These are phyloP conservation scores for Drosophila quinaria DNA, from an alignment of 2,888 invertebrate species.

Conservation along the genomic window DNA sequence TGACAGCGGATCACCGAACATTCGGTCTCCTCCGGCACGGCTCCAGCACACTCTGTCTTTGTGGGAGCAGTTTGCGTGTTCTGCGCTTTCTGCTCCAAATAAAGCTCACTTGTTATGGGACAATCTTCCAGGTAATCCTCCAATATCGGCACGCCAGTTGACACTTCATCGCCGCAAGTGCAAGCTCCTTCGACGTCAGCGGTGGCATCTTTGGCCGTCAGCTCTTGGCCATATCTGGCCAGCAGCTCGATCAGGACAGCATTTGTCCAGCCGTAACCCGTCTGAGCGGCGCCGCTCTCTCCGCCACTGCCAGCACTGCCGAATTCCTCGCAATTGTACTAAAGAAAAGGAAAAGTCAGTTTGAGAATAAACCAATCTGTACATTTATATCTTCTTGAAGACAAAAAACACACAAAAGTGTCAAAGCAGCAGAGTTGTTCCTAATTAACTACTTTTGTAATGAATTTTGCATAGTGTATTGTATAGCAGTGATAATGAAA, in stretches of 20 bases:
- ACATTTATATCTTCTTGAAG: neutral
- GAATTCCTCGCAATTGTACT: constrained; percentile 88
- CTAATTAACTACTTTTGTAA: too few relatives aligned
- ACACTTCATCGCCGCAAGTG: neutral
- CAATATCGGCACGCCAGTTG: neutral
- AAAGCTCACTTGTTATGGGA: constrained; percentile 37
- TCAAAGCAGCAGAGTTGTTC: too few relatives aligned
- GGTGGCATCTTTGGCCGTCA: constrained; percentile 33
- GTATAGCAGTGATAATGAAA: too few relatives aligned
- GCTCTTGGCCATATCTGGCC: constrained; percentile 88
- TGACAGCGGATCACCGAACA: constrained; percentile 8
- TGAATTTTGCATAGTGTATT: too few relatives aligned
- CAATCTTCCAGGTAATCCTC: constrained; percentile 16
- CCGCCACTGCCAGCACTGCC: constrained; percentile 92
- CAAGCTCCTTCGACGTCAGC: neutral
- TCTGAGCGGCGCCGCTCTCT: constrained; percentile 93
- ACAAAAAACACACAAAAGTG: too few relatives aligned
- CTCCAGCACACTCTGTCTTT: neutral
- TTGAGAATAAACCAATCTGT: neutral
- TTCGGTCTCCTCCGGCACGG: neutral
- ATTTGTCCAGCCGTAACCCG: constrained; percentile 97
- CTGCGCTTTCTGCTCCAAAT: constrained; percentile 8
- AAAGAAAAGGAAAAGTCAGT: constrained; percentile 1
- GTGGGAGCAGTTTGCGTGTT: neutral
- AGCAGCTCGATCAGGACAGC: constrained; percentile 94